phyloP scores from a whole-genome alignment of 2,113 vertebrate species.

The Eurypyga helias region DNA sequence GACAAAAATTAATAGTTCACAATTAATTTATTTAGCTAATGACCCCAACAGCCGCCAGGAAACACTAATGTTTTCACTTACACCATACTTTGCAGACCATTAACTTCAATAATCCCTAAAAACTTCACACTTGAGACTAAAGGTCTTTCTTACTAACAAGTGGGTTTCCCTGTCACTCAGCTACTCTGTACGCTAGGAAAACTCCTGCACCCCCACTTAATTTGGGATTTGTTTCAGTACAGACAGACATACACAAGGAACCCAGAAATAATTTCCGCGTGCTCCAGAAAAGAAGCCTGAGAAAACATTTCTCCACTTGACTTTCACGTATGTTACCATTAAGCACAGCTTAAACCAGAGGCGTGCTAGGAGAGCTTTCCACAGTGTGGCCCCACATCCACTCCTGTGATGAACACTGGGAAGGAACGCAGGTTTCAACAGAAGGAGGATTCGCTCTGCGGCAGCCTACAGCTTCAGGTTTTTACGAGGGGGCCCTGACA shows the following conservation, averaged over 20 bases:
- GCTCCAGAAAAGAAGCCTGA: background rate
- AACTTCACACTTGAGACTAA: background rate
- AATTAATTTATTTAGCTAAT: background rate
- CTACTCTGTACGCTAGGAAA: background rate
- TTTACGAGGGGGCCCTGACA: background rate
- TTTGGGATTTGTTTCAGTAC: background rate
- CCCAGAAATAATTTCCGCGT: background rate
- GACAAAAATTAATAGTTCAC: background rate
- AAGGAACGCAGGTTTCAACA: background rate
- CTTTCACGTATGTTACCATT: background rate
- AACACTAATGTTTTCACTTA: background rate
- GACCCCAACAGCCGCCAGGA: background rate
- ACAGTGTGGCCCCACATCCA: background rate
- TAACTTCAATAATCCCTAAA: background rate
- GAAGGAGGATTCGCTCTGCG: background rate
- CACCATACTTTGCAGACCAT: background rate
- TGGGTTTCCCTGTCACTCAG: background rate
- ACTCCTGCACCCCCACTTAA: background rate
- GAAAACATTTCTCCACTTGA: background rate
- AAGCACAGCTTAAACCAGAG: background rate
- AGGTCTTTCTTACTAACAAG: background rate
- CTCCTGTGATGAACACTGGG: fast-evolving
- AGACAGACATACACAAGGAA: background rate
- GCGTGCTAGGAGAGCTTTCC: background rate
- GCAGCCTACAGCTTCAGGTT: background rate